These are phyloP conservation scores for Hirundichthys speculiger DNA, from an alignment of 2,113 vertebrate genomes.

Conservation along the genomic window DNA sequence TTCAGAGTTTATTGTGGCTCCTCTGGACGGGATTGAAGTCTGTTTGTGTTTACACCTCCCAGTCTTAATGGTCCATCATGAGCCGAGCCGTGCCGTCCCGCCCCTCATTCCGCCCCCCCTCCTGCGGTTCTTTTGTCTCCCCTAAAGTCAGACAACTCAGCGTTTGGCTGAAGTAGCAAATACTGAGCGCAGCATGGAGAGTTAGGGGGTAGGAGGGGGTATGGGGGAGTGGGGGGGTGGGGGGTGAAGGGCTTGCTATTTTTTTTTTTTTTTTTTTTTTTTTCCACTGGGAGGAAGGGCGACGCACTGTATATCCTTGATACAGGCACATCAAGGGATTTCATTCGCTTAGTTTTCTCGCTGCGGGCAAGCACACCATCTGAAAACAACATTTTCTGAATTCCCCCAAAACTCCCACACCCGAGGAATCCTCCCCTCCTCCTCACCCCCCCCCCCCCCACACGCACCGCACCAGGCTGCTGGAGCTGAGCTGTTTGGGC, in stretches of 20 bases:
- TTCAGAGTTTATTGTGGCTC: background rate
- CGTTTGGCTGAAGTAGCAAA: constrained; percentile 62
- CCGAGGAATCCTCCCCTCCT: constrained; percentile 36
- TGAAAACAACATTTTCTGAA: constrained; percentile 80
- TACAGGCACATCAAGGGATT: constrained; percentile 7
- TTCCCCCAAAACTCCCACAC: constrained; percentile 83
- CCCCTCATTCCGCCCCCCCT: constrained; percentile 51
- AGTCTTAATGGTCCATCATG: constrained; percentile 27
- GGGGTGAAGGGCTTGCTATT: background rate
- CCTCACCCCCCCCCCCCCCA: background rate
- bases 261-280: background rate
- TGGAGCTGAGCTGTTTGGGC: constrained; percentile 34
- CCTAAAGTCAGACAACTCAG: constrained; percentile 68
- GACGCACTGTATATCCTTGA: constrained; percentile 11
- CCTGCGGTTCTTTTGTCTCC: constrained; percentile 78
- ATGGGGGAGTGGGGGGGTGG: background rate
- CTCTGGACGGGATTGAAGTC: background rate
- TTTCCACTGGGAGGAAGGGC: background rate
- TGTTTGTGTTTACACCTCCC: constrained; percentile 6
- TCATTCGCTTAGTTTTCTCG: constrained; percentile 15
- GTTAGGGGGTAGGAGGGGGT: background rate
- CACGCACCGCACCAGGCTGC: constrained; percentile 31
- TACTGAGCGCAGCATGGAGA: constrained; percentile 39
- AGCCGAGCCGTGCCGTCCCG: constrained; percentile 51
- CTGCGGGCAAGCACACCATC: constrained; percentile 30